These are phyloP conservation scores for Syngnathus acus DNA, from an alignment of 2,797 vertebrate genomes.

Conservation along the genomic window DNA sequence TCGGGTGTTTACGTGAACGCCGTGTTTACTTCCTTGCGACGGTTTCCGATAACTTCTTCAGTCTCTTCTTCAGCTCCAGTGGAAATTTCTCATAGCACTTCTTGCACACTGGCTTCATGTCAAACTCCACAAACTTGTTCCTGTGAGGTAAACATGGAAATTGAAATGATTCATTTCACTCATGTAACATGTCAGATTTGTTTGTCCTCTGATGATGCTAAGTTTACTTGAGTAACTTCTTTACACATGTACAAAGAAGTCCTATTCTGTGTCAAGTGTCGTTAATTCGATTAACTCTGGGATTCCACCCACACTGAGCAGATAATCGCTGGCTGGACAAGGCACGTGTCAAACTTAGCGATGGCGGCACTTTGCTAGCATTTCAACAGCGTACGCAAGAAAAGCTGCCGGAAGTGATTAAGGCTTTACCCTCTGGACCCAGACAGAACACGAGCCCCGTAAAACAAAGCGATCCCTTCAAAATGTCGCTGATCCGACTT, in stretches of 20 bases:
- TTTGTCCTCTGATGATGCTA: not conserved
- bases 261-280: slow-evolving; percentile 15
- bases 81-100: slow-evolving; percentile 99
- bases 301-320: slow-evolving; percentile 29
- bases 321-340: slow-evolving; percentile 21
- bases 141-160: slow-evolving; percentile 49
- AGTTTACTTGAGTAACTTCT: not conserved
- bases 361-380: slow-evolving; percentile 11
- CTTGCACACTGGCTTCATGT: slow-evolving; percentile 99
- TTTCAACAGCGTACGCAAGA: slow-evolving; percentile 21
- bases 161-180: not conserved
- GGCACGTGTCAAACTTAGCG: slow-evolving; percentile 27
- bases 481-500: slow-evolving; percentile 40
- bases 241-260: not conserved
- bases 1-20: slow-evolving; percentile 9
- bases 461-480: slow-evolving; percentile 39
- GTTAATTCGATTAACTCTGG: slow-evolving; percentile 15
- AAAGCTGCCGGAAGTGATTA: slow-evolving; percentile 50
- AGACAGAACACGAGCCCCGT: slow-evolving; percentile 33
- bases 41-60: slow-evolving; percentile 95
- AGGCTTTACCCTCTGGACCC: slow-evolving; percentile 26
- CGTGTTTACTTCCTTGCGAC: slow-evolving; percentile 81
- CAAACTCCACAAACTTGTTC: slow-evolving; percentile 99
- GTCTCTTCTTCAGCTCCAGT: slow-evolving; percentile 95
- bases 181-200: not conserved